A percentile compares a stretch with the other conserved stretches of the same genome.
Evolutionary conservation across 2,113 vertebrate genomes (phyloP).

Genomic region (Menidia beryllina): DNA sequence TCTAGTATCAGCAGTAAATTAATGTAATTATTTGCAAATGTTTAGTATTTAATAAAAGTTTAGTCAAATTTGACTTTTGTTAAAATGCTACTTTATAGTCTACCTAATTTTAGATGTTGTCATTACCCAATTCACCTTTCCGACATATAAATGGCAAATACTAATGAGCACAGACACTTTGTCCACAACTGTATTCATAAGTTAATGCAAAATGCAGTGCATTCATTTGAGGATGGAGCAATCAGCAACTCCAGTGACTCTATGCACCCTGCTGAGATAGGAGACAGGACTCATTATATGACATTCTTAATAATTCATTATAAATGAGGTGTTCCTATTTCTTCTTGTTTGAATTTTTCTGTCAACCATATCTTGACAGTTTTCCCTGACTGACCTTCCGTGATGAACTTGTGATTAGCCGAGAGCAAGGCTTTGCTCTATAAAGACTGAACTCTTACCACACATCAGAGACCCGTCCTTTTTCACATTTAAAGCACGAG

Average conservation of each 20-base stretch:
- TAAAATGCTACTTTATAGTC: too few relatives aligned
- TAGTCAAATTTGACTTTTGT: constrained; percentile 9
- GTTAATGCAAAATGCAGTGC: constrained; percentile 72
- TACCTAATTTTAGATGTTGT: too few relatives aligned
- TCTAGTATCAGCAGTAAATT: not conserved
- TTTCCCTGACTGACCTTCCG: constrained; percentile 35
- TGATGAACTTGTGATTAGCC: constrained; percentile 55
- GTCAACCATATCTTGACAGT: constrained; percentile 36
- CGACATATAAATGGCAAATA: constrained; percentile 48
- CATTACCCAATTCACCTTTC: too few relatives aligned
- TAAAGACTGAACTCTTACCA: constrained; percentile 5
- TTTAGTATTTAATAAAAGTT: constrained; percentile 24
- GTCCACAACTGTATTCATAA: constrained; percentile 69
- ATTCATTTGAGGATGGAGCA: constrained; percentile 72
- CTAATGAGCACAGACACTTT: constrained; percentile 62
- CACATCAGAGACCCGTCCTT: constrained; percentile 28
- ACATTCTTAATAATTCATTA: constrained; percentile 79
- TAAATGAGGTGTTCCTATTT: constrained; percentile 61
- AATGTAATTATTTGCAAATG: constrained; percentile 23
- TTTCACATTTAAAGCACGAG: constrained; percentile 44
- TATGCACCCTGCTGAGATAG: constrained; percentile 63
- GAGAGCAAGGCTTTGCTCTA: constrained; percentile 10
- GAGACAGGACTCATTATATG: constrained; percentile 77
- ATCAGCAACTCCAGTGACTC: constrained; percentile 71
- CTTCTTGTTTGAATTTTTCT: constrained; percentile 57